phyloP scores from a whole-genome alignment of 2,113 vertebrate genomes.

The Sardina pilchardus region DNA sequence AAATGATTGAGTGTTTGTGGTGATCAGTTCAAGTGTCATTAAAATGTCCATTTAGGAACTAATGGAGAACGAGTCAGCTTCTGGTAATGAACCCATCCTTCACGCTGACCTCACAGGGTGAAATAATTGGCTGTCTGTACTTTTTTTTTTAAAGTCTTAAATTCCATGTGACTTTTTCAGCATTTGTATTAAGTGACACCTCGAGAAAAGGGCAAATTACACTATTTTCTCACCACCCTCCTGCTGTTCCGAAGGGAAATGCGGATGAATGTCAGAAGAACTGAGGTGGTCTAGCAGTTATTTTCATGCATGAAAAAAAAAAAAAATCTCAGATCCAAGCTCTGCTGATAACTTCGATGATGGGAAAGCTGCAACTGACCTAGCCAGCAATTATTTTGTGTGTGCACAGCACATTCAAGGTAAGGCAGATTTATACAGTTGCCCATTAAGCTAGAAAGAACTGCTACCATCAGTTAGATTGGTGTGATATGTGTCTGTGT shows the following conservation, averaged over 20 bases:
- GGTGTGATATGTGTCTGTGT: background rate
- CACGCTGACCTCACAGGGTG: background rate
- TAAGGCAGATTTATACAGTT: background rate
- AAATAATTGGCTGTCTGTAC: background rate
- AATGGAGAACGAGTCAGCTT: background rate
- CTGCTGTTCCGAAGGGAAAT: background rate
- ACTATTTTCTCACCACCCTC: background rate
- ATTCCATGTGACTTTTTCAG: background rate
- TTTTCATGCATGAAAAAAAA: background rate
- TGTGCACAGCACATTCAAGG: background rate
- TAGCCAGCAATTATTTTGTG: background rate
- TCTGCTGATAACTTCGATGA: background rate
- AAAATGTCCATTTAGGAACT: background rate
- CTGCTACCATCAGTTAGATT: background rate
- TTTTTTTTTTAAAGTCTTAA: background rate
- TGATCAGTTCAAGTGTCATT: conserved; percentile 12
- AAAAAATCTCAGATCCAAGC: background rate
- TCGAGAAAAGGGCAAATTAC: background rate
- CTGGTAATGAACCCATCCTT: conserved; percentile 17
- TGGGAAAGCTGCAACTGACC: background rate
- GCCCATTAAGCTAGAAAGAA: background rate
- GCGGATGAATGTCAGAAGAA: background rate
- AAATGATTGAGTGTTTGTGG: conserved; percentile 17
- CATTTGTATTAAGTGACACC: background rate
- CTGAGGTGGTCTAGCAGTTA: background rate